Evolutionary conservation across 2,113 vertebrate species (phyloP).

Genomic region (Mastomys natalensis): DNA sequence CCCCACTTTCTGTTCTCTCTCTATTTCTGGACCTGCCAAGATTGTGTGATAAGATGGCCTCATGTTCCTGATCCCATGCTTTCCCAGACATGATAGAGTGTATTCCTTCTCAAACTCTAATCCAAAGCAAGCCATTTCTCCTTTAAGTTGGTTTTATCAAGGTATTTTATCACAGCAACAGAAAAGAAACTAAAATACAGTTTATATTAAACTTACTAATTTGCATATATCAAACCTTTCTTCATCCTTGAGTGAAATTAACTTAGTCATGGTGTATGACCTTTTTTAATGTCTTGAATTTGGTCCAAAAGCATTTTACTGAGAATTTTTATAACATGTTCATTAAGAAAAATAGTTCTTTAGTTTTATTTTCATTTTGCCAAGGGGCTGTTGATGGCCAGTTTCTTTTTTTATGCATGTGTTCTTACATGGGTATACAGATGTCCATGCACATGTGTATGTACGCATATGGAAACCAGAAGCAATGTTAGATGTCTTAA

Average conservation of each 20-base stretch:
- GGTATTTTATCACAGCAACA: neutral
- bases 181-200: neutral
- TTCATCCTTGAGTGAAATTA: neutral
- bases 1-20: neutral
- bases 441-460: neutral
- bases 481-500: neutral
- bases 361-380: neutral
- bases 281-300: neutral
- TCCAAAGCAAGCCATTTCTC: neutral
- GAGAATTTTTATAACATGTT: neutral
- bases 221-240: neutral
- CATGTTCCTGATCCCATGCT: neutral
- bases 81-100: neutral
- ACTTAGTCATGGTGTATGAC: neutral
- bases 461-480: neutral
- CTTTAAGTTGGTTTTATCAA: neutral
- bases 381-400: neutral
- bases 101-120: neutral
- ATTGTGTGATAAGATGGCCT: neutral
- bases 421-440: neutral
- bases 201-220: neutral
- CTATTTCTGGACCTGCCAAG: neutral
- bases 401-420: neutral
- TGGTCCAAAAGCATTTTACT: neutral
- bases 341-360: neutral